Conservation (phyloP, 2,797 vertebrate genomes). For the Sphenodon punctatus region DNA sequence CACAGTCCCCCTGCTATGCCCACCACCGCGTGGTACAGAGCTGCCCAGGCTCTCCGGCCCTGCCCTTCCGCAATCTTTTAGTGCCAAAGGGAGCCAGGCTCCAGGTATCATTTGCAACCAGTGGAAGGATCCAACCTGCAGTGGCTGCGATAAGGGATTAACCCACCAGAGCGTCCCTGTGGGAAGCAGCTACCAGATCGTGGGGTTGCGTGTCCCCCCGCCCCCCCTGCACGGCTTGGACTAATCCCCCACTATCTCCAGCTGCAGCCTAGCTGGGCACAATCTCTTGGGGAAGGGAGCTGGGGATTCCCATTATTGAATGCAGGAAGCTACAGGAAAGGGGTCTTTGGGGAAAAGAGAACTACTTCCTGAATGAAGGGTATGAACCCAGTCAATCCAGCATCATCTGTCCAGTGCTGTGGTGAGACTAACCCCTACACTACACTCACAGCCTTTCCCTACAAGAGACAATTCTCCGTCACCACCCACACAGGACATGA, state of each 20-base stretch:
- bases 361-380: no score
- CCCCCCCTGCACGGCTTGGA: neutral
- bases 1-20: no score
- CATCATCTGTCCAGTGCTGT: no score
- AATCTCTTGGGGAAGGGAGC: neutral
- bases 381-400: no score
- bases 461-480: no score
- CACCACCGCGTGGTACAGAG: no score
- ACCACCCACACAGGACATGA: no score
- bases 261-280: neutral
- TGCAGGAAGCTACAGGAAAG: no score
- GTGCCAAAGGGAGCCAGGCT: neutral
- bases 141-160: slow-evolving; percentile 5
- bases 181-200: neutral
- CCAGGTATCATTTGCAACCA: neutral
- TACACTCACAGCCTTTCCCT: no score
- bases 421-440: no score
- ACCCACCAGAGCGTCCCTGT: neutral
- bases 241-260: neutral
- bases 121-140: neutral
- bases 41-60: neutral
- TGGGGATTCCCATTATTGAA: no score
- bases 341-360: no score
- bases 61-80: neutral
- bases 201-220: neutral